Evolutionary conservation across 2,113 vertebrate species (phyloP).

Genomic region (Lophochroa leadbeateri): DNA sequence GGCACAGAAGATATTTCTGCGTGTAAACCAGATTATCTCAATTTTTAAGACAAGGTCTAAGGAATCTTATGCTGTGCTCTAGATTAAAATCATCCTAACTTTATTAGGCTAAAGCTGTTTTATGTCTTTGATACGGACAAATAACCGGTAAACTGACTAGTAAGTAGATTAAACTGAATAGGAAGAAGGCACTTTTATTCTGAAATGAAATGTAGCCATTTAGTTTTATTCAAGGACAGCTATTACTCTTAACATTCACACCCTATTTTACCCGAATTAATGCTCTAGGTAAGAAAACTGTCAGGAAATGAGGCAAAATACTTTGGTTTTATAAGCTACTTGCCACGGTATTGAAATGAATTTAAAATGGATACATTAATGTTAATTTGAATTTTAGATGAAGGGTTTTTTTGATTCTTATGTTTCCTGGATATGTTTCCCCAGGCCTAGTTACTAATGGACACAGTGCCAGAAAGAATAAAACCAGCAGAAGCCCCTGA

Average conservation of each 20-base stretch:
- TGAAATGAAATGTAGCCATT: not conserved
- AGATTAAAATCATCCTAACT: not conserved
- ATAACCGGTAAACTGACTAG: not conserved
- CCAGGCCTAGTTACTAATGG: not conserved
- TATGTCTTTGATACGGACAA: not conserved
- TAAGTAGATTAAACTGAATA: not conserved
- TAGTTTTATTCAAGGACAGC: not conserved
- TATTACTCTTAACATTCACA: not conserved
- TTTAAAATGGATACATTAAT: not conserved
- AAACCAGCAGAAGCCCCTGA: not conserved
- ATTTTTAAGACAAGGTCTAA: not conserved
- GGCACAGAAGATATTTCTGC: not conserved
- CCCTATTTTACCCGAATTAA: not conserved
- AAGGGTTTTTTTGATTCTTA: not conserved
- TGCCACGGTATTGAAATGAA: not conserved
- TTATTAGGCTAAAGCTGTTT: not conserved
- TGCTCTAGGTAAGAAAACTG: not conserved
- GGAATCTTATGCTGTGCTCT: not conserved
- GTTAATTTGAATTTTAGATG: conserved; percentile 7
- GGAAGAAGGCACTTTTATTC: not conserved
- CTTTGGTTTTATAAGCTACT: not conserved
- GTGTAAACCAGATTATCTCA: not conserved
- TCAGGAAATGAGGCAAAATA: not conserved
- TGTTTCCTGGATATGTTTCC: not conserved
- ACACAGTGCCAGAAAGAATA: not conserved